Percentiles rank a stretch among this genome's conserved stretches.
These are phyloP conservation scores for Thaleichthys pacificus DNA, from an alignment of 2,797 vertebrate genomes.

Conservation along the genomic window DNA sequence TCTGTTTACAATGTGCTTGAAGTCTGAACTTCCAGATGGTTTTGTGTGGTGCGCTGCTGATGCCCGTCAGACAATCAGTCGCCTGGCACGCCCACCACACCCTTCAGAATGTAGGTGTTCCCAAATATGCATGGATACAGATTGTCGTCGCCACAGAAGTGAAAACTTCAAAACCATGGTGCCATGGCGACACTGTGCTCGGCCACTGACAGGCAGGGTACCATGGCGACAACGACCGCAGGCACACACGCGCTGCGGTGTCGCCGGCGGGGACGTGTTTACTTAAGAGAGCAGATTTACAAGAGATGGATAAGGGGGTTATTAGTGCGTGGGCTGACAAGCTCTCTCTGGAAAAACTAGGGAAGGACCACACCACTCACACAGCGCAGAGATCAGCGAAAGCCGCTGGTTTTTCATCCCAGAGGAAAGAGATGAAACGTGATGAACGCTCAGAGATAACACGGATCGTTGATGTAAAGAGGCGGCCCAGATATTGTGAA, in stretches of 20 bases:
- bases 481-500: constrained; percentile 43
- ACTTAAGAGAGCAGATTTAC: constrained; percentile 61
- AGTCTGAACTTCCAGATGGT: no score
- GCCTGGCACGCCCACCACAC: constrained; percentile 33
- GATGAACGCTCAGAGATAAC: constrained; percentile 33
- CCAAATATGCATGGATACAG: constrained; percentile 34
- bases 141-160: constrained; percentile 45
- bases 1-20: no score
- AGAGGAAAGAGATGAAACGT: constrained; percentile 49
- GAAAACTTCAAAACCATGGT: constrained; percentile 45
- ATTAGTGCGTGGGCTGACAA: constrained; percentile 43
- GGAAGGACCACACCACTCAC: neutral
- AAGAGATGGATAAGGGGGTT: constrained; percentile 29
- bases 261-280: constrained; percentile 54
- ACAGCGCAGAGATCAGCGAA: neutral
- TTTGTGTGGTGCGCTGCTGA: constrained; percentile 13
- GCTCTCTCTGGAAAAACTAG: neutral
- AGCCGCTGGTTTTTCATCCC: constrained; percentile 19
- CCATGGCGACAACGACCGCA: constrained; percentile 46
- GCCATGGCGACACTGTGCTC: constrained; percentile 50
- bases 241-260: constrained; percentile 41
- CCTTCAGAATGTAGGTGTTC: constrained; percentile 20
- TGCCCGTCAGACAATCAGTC: constrained; percentile 1
- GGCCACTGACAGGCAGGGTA: constrained; percentile 40
- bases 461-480: neutral